Conservation (phyloP, 2,888 invertebrate species). For the Endotricha flammealis region DNA sequence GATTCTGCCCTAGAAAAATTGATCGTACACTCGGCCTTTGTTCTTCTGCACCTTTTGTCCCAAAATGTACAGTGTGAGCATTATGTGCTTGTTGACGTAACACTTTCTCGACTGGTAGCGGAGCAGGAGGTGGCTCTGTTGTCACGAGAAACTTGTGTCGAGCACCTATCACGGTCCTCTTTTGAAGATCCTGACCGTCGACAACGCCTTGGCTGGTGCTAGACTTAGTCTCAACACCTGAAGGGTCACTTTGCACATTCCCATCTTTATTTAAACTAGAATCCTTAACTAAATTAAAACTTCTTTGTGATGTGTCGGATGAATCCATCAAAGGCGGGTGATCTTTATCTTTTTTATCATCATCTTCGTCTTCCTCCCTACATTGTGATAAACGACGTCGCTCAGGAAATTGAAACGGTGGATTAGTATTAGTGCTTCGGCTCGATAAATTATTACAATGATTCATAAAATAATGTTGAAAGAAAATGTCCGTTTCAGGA, state of each 20-base stretch:
- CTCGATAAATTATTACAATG: conserved; percentile 85
- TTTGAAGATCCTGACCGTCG: conserved; percentile 52
- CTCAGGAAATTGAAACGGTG: conserved; percentile 75
- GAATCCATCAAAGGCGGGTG: conserved; percentile 29
- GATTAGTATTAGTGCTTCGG: conserved; percentile 59
- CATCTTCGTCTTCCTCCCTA: conserved; percentile 90
- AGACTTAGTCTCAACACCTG: conserved; percentile 16
- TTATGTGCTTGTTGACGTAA: conserved; percentile 71
- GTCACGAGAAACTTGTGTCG: conserved; percentile 65
- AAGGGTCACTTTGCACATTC: conserved; percentile 27
- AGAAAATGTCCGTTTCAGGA: conserved; percentile 79
- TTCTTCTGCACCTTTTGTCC: conserved; percentile 77
- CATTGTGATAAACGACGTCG: conserved; percentile 87
- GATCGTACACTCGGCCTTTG: conserved; percentile 79
- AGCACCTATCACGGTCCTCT: conserved; percentile 62
- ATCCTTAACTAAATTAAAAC: conserved; percentile 25
- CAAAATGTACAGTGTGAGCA: conserved; percentile 84
- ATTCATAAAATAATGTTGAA: conserved; percentile 85
- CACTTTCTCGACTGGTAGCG: conserved; percentile 64
- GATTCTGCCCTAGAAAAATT: conserved; percentile 76
- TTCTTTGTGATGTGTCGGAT: conserved; percentile 29
- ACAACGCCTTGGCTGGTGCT: conserved; percentile 14
- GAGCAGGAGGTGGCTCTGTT: conserved; percentile 41
- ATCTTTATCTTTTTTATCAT: conserved; percentile 62
- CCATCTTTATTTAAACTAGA: conserved; percentile 20